Evolutionary conservation across 1,140 invertebrate species (phyloP).

Genomic region (Lordiphosa collinella): DNA sequence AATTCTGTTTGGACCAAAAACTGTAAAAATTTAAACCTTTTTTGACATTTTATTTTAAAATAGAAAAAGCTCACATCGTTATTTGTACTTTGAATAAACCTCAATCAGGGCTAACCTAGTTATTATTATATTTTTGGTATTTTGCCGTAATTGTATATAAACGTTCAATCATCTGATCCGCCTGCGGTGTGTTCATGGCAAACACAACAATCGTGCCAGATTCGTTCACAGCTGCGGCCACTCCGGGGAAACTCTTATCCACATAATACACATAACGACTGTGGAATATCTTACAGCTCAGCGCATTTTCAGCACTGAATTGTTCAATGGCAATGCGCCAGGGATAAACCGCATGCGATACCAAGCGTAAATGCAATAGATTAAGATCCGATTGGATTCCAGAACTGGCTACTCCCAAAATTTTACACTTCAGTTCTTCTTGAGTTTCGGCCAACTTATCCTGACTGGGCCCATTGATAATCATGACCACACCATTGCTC

Average conservation of each 20-base stretch:
- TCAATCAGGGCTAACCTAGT: too few relatives aligned
- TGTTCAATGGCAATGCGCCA: constrained; percentile 21
- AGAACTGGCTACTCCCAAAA: not conserved
- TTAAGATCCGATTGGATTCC: not conserved
- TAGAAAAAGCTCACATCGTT: too few relatives aligned
- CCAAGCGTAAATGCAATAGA: constrained; percentile 5
- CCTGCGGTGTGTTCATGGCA: constrained; percentile 14
- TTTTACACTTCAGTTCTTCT: not conserved
- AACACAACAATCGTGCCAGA: constrained; percentile 26
- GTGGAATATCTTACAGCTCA: not conserved
- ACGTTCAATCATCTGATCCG: constrained; percentile 30
- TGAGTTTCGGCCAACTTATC: constrained; percentile 17
- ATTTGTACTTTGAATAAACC: too few relatives aligned
- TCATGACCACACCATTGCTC: constrained; percentile 28
- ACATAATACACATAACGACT: constrained; percentile 29
- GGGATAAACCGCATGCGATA: constrained; percentile 20
- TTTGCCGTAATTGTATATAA: constrained; percentile 26
- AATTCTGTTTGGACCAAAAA: too few relatives aligned
- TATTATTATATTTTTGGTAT: too few relatives aligned
- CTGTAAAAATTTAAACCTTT: too few relatives aligned
- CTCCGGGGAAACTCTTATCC: constrained; percentile 23
- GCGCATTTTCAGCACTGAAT: constrained; percentile 1
- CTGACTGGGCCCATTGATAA: constrained; percentile 19
- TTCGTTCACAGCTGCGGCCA: constrained; percentile 27
- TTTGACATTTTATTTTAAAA: too few relatives aligned